Percentiles rank a stretch among this genome's conserved stretches.
These are phyloP conservation scores for Dendrocincla tyrannina DNA, from an alignment of 2,797 vertebrate genomes.

Conservation along the genomic window DNA sequence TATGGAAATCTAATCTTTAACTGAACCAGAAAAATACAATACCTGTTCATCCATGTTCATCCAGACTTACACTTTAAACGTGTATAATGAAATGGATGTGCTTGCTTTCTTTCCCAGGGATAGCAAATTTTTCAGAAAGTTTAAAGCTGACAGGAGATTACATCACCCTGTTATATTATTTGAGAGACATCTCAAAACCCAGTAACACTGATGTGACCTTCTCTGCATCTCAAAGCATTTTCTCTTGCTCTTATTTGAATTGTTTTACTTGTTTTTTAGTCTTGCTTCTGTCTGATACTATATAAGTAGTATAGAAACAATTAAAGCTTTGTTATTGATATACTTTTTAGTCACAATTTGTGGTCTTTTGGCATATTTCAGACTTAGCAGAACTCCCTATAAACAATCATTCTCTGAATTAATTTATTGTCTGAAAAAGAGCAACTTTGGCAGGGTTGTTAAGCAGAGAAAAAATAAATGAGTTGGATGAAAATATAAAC, in stretches of 20 bases:
- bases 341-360: neutral
- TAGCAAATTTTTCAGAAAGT: neutral
- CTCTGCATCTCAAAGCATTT: neutral
- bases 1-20: neutral
- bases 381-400: neutral
- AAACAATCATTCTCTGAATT: slow-evolving; percentile 7
- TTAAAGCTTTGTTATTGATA: neutral
- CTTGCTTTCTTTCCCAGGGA: neutral
- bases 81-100: neutral
- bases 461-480: slow-evolving; percentile 40
- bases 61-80: neutral
- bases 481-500: slow-evolving; percentile 38
- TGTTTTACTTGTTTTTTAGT: neutral
- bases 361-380: neutral
- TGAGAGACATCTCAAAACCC: neutral
- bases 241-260: fast-evolving
- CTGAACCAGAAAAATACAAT: neutral
- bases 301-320: neutral
- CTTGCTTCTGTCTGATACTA: neutral
- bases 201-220: fast-evolving
- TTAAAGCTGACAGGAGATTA: neutral
- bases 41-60: neutral
- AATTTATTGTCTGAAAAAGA: slow-evolving; percentile 43
- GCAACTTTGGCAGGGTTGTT: slow-evolving; percentile 5
- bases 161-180: neutral